A percentile compares a stretch with the other conserved stretches of the same genome.
These are phyloP conservation scores for Rhagoletis zephyria DNA, from an alignment of 1,140 invertebrate genomes.

Conservation along the genomic window DNA sequence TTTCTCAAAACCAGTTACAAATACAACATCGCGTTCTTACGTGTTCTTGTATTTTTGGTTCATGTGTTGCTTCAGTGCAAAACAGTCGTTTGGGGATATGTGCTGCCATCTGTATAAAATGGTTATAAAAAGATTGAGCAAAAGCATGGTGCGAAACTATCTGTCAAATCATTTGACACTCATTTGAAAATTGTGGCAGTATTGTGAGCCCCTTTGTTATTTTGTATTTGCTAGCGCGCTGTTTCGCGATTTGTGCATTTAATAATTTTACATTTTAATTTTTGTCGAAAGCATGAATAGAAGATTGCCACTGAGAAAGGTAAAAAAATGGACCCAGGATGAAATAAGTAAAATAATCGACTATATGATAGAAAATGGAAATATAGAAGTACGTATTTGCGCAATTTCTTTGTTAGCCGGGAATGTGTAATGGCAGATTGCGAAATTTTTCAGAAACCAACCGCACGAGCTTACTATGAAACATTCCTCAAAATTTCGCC, in stretches of 20 bases:
- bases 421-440: neutral
- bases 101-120: neutral
- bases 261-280: no score
- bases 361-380: constrained; percentile 4
- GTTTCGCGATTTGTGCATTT: neutral
- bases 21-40: no score
- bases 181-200: neutral
- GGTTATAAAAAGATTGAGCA: neutral
- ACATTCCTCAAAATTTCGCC: constrained; percentile 12
- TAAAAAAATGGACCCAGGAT: constrained; percentile 1
- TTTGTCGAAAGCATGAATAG: neutral
- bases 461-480: constrained; percentile 53
- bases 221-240: neutral
- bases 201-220: neutral
- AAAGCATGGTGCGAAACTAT: no score
- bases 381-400: neutral
- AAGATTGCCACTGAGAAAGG: neutral
- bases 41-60: no score
- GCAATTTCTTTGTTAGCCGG: neutral
- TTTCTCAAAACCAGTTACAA: no score
- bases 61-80: neutral
- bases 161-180: neutral
- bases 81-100: neutral
- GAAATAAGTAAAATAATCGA: constrained; percentile 32
- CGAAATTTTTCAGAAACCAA: constrained; percentile 44